Evolutionary conservation across 2,797 vertebrate species (phyloP).

Genomic region (Ceryle rudis): DNA sequence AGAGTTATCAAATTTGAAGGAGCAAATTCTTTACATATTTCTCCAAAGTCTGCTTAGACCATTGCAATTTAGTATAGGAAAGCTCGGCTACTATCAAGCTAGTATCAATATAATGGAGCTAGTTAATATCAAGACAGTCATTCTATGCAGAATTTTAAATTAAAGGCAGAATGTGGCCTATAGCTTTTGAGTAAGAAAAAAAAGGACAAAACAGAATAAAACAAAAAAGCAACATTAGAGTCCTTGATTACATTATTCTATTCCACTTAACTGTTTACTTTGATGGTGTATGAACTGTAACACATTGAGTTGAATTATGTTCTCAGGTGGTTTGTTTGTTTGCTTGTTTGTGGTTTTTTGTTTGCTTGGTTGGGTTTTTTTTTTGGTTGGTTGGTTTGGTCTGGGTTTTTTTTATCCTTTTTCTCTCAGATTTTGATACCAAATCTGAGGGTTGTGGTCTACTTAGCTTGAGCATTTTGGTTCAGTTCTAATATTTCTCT

Average conservation of each 20-base stretch:
- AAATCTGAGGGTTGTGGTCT: conserved; percentile 11
- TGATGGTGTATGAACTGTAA: conserved; percentile 6
- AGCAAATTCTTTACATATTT: background rate
- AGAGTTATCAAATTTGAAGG: conserved; percentile 11
- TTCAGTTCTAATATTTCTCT: conserved; percentile 31
- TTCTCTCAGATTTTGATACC: background rate
- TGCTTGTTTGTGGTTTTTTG: no score
- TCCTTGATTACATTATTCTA: conserved; percentile 9
- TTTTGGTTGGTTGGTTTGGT: background rate
- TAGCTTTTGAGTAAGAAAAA: background rate
- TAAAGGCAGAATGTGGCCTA: background rate
- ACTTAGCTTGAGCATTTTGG: background rate
- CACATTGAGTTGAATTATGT: background rate
- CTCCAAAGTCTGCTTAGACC: background rate
- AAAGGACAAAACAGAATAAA: background rate
- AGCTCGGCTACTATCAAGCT: background rate
- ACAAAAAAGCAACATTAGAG: background rate
- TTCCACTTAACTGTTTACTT: conserved; percentile 49
- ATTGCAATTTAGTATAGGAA: background rate
- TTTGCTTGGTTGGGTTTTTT: no score
- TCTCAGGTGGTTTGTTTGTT: background rate
- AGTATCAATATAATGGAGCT: background rate
- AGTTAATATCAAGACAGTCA: background rate
- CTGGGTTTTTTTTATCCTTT: background rate
- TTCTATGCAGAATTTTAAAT: background rate